Evolutionary conservation across 2,797 vertebrate species (phyloP), one percentile per base, ranked within the genome.

Genomic region (Sparus aurata): DNA sequence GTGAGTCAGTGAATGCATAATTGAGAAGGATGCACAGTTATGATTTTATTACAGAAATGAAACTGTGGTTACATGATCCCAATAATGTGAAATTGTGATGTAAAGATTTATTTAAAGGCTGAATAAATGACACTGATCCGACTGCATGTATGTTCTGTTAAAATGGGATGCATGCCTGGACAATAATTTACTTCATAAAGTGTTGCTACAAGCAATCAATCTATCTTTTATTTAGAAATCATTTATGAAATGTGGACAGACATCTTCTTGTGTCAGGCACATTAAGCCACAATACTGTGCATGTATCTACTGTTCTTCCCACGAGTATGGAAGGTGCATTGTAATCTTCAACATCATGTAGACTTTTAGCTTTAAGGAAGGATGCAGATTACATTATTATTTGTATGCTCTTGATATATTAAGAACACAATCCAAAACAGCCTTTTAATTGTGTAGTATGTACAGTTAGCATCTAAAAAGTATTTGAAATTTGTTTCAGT

Each of bases 1-100:
- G 53, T 81, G 64, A 83, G 64, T 64, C 59, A 77, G 71, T 70
- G 60, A 84, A 76, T 79, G 55, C 70, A 74, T 82, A 73, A 87
- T 67, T 52, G 27, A 78, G 59, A n/a, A 63, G 17, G 43, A 76
- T 69, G 63, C 75, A 80, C 41, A 69, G 58, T 54, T 74, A 59
- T 55, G 59, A 69, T 76, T 84, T 80, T 49, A 73, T 77, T 52
- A 72, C 16, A 55, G 18, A 50, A 15, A 63, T 79, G 8, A 74
- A 81, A 76, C 65, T 64, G 38, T 64, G 27, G 52, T 13, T 43
- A 69, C 10, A 70, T 50, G 27, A 58, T 64, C 17, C 4, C 52
- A 80, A 75, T 74, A 65, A 67, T 54, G 41, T 23, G 20, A 69
- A 71, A 67, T 12, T 52, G 22, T 58, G 38, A 77, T 46, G 58